Evolutionary conservation across 2,888 invertebrate genomes (phyloP).

Genomic region (Pandemis heparana): DNA sequence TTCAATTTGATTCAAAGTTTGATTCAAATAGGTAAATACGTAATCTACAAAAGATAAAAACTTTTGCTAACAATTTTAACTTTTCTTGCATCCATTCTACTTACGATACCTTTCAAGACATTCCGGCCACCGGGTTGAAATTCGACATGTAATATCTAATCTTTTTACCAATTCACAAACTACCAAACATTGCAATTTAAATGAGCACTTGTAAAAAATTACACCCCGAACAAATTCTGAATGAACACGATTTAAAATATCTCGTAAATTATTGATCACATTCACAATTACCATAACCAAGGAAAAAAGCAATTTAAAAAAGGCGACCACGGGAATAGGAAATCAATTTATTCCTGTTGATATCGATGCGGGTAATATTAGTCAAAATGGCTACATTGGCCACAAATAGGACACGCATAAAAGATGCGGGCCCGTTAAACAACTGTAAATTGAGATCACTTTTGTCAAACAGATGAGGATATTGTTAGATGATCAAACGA

Average conservation of each 20-base stretch:
- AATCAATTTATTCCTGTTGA: slow-evolving; percentile 40
- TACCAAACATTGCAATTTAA: no score
- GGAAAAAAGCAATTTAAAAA: slow-evolving; percentile 1
- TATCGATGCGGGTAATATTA: slow-evolving; percentile 41
- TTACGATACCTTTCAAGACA: no score
- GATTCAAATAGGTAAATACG: no score
- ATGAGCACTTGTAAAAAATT: no score
- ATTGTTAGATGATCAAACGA: no score
- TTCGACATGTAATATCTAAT: no score
- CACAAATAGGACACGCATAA: slow-evolving; percentile 36
- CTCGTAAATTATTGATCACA: neutral
- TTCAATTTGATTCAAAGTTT: no score
- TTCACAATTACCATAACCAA: neutral
- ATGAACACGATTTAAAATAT: neutral
- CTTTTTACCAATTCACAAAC: no score
- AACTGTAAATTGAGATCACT: slow-evolving; percentile 28
- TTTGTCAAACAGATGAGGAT: slow-evolving; percentile 8
- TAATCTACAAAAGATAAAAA: no score
- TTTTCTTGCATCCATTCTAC: no score
- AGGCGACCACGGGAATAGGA: slow-evolving; percentile 5
- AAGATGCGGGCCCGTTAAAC: slow-evolving; percentile 45
- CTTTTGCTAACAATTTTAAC: no score
- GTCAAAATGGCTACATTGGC: slow-evolving; percentile 30
- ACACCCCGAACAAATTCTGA: neutral
- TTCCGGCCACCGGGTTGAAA: no score